A percentile compares a stretch with the other conserved stretches of the same genome.
Evolutionary conservation across 1,140 invertebrate genomes (phyloP).

Genomic region (Eriocheir sinensis): DNA sequence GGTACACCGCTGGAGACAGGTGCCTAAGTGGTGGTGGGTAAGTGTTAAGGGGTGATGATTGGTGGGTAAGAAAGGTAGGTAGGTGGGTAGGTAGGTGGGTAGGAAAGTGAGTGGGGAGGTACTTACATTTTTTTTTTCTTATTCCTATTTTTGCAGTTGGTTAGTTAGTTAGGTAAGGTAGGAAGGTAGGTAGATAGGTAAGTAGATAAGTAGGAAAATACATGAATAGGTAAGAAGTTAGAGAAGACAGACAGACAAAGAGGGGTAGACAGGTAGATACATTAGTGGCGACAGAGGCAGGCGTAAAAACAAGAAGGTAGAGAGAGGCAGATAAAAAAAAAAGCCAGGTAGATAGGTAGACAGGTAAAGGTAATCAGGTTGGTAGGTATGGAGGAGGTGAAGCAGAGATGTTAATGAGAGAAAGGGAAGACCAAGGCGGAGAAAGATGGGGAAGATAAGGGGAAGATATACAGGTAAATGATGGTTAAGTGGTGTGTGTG

Average conservation of each 20-base stretch:
- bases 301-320: neutral
- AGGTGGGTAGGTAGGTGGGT: neutral
- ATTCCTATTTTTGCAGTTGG: neutral
- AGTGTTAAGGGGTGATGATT: neutral
- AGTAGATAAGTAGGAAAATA: neutral
- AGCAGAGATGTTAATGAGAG: neutral
- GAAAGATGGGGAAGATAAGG: neutral
- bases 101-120: neutral
- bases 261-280: neutral
- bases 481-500: neutral
- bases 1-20: too few relatives aligned
- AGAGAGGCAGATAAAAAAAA: neutral
- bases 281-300: neutral
- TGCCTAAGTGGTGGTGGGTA: too few relatives aligned
- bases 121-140: too few relatives aligned
- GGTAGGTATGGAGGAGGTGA: neutral
- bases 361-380: neutral
- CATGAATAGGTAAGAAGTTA: neutral
- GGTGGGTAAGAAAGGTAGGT: neutral
- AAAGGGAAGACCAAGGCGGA: neutral
- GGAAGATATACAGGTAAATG: neutral
- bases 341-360: neutral
- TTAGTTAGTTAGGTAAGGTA: neutral
- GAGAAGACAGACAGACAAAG: neutral
- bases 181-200: neutral